Conservation (phyloP, 2,113 vertebrate genomes). For the Romanogobio albipinnatus region DNA sequence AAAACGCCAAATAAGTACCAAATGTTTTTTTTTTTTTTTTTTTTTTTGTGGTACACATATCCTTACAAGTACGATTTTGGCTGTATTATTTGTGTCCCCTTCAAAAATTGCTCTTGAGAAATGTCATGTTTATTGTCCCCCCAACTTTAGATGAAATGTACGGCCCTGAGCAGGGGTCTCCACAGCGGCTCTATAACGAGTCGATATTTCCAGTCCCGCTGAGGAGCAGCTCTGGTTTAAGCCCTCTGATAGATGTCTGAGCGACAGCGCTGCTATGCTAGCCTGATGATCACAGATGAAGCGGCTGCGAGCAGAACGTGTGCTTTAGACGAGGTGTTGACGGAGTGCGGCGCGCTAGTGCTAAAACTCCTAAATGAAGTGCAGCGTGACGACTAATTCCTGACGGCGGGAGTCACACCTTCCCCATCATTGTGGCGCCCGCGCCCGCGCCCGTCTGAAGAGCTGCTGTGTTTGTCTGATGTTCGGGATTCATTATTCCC, state of each 20-base stretch:
- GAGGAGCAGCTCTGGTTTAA: slow-evolving; percentile 85
- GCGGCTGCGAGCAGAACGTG: slow-evolving; percentile 56
- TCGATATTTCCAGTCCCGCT: slow-evolving; percentile 78
- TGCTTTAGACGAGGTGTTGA: slow-evolving; percentile 71
- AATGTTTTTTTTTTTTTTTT: too few species aligned
- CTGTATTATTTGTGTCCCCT: too few species aligned
- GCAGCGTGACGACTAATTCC: slow-evolving; percentile 76
- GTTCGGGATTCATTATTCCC: slow-evolving; percentile 81
- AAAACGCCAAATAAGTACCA: too few species aligned
- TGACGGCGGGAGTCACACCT: slow-evolving; percentile 78
- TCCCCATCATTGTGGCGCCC: slow-evolving; percentile 73
- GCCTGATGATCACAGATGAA: slow-evolving; percentile 21
- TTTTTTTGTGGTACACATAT: too few species aligned
- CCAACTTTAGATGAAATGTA: too few species aligned
- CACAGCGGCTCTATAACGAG: slow-evolving; percentile 74
- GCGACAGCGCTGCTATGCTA: background rate
- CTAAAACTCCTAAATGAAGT: slow-evolving; percentile 74
- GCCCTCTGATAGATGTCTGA: slow-evolving; percentile 43
- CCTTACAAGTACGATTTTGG: too few species aligned
- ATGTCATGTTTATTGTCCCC: too few species aligned
- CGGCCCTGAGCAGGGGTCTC: too few species aligned
- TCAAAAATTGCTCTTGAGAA: too few species aligned
- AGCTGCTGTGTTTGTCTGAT: slow-evolving; percentile 72
- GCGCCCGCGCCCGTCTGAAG: slow-evolving; percentile 69
- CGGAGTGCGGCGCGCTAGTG: slow-evolving; percentile 65